Base-by-base conservation (phyloP, 2,888 invertebrate genomes). In the Agrotis puta region DNA sequence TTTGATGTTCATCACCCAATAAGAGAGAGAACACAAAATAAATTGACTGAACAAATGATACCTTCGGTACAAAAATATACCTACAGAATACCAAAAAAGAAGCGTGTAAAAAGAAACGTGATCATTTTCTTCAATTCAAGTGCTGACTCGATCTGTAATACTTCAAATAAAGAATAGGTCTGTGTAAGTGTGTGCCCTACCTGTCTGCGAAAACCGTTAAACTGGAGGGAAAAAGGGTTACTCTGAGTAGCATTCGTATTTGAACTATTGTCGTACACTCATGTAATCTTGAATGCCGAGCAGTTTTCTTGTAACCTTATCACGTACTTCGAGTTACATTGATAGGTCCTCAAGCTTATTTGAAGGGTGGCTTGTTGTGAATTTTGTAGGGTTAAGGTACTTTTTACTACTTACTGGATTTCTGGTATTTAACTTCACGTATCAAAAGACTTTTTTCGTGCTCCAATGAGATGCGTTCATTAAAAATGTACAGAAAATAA, bases 281-380 rank as follows among this genome's bases (percentile, higher is more conserved):
- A 47, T 27, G 78, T 74, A 70, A 61, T 72, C 67, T 81, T 72
- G 39, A 72, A 77, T 59, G 81, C 24, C 63, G 45, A 56, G 14
- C 53, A 73, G 67, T 68, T 66, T 70, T 66, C 27, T 62, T 27
- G 47, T 45, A 48, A 24, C 58, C 59, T 72, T 81, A 80, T 73
- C 68, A 68, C 63, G 62, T 73, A 64, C 22, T 77, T 64, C 56
- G 64, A 68, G 20, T 61, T 33, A 53, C 39, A 48, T 76, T 59
- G 33, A 63, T 62, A 50, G 53, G 33, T 58, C 57, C 45, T 50
- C 39, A 62, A 64, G 18, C 18, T 50, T 20, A n/a, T 62, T 45
- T 50, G 11, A 51, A 24, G 33, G n/a, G 47, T 14, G n/a, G 14
- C n/a, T 22, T 16, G 45, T 48, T 56, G 56, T 33, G 13, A 43